Evolutionary conservation across 2,888 invertebrate genomes (phyloP).

Genomic region (Tridacna crocea): DNA sequence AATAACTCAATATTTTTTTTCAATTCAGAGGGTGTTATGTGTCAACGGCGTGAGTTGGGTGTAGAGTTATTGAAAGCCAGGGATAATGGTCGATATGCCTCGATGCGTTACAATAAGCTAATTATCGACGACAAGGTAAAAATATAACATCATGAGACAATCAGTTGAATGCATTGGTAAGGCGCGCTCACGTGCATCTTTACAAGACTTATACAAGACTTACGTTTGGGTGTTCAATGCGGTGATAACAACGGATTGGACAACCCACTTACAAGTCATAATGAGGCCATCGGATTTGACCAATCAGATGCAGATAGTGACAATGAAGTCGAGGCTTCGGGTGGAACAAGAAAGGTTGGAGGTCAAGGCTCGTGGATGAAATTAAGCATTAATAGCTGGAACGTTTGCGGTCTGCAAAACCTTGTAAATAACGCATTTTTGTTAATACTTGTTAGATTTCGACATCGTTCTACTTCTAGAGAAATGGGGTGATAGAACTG

Average conservation of each 20-base stretch:
- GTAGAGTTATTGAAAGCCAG: constrained; percentile 16
- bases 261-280: neutral
- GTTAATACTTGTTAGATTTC: neutral
- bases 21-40: neutral
- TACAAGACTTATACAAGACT: no score
- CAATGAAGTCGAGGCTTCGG: neutral
- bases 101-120: constrained; percentile 30
- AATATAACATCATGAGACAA: neutral
- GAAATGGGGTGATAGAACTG: constrained; percentile 6
- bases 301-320: neutral
- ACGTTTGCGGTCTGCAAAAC: neutral
- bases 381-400: neutral
- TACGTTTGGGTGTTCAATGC: no score
- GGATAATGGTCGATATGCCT: constrained; percentile 17
- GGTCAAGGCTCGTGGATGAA: constrained; percentile 1
- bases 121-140: constrained; percentile 26
- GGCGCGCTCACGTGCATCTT: neutral
- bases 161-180: neutral
- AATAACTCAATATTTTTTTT: no score
- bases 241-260: neutral
- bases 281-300: neutral
- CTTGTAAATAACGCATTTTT: neutral
- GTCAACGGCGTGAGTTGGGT: constrained; percentile 12
- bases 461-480: neutral
- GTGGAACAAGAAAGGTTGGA: neutral